phyloP scores from a whole-genome alignment of 1,140 invertebrate species.

The Laupala kohalensis region DNA sequence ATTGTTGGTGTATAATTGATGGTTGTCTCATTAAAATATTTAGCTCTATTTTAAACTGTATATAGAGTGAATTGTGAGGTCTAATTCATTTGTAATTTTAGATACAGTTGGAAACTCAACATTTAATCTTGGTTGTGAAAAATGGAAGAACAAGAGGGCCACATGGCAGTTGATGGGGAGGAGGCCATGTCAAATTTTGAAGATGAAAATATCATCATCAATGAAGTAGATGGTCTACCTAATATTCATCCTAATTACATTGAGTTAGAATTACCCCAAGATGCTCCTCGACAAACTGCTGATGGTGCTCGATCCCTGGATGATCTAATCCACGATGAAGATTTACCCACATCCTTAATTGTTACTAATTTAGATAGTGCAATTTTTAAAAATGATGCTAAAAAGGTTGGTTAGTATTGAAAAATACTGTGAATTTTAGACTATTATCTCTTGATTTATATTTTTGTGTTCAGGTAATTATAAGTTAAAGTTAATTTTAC shows the following conservation, averaged over 20 bases:
- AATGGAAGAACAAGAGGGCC: conserved; percentile 15
- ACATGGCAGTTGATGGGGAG: conserved; percentile 19
- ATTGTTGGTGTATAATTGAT: no score
- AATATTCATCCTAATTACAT: conserved; percentile 58
- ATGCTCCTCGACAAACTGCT: conserved; percentile 28
- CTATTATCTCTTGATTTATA: no score
- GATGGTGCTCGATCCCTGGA: conserved; percentile 34
- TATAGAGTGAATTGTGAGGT: no score
- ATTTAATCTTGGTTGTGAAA: neutral
- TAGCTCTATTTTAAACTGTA: no score
- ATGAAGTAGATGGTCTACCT: conserved; percentile 67
- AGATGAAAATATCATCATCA: conserved; percentile 24
- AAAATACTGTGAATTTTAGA: neutral
- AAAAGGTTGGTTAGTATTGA: conserved; percentile 10
- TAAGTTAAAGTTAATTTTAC: no score
- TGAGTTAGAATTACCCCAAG: conserved; percentile 29
- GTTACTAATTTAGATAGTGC: conserved; percentile 73
- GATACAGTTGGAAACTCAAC: no score
- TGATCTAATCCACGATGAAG: conserved; percentile 52
- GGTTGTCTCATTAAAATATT: no score
- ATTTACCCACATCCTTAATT: conserved; percentile 76
- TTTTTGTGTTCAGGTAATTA: no score
- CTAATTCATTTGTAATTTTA: no score
- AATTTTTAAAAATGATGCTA: conserved; percentile 57
- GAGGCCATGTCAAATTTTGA: conserved; percentile 14